These are phyloP conservation scores for Piscicola geometra DNA, from an alignment of 2,888 invertebrate genomes.

Conservation along the genomic window DNA sequence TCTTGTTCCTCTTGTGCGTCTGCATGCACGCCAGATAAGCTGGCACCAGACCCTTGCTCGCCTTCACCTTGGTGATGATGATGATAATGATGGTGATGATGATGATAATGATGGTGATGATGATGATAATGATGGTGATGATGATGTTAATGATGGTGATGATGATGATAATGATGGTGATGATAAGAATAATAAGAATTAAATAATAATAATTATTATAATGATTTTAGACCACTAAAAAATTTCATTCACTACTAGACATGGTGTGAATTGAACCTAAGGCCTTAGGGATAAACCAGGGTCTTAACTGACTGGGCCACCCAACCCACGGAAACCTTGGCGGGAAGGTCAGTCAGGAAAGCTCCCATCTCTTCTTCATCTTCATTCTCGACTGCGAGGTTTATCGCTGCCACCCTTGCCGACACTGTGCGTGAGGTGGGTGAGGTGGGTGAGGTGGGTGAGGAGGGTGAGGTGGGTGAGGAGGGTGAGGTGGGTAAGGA, in stretches of 20 bases:
- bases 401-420: slow-evolving; percentile 48
- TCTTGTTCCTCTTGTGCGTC: neutral
- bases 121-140: neutral
- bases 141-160: neutral
- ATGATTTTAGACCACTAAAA: neutral
- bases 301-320: neutral
- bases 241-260: neutral
- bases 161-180: neutral
- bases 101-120: neutral
- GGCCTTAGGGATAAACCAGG: neutral
- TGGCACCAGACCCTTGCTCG: neutral
- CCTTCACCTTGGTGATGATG: neutral
- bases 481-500: too few species aligned
- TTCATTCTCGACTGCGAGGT: slow-evolving; percentile 47
- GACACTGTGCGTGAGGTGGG: slow-evolving; percentile 48
- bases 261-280: neutral
- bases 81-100: neutral
- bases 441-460: too few species aligned
- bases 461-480: too few species aligned
- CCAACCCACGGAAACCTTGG: neutral
- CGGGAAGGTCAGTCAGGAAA: slow-evolving; percentile 44
- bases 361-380: slow-evolving; percentile 49
- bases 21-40: slow-evolving; percentile 2
- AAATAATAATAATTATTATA: neutral
- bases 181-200: neutral